Conservation (phyloP, 1,140 invertebrate species). For the Contarinia nasturtii region DNA sequence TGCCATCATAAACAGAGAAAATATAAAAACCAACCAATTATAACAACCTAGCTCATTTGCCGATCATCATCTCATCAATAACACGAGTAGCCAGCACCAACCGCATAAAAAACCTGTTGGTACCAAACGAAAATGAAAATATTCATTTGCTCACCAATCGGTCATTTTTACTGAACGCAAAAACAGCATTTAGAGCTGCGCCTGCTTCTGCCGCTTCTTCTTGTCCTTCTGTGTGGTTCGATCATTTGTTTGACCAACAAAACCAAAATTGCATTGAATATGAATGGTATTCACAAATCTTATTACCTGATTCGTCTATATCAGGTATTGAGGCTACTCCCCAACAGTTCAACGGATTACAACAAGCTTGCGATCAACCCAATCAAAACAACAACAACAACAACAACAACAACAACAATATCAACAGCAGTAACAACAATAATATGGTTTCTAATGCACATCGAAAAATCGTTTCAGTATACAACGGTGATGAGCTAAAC, state of each 20-base stretch:
- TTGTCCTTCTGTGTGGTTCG: too few relatives aligned
- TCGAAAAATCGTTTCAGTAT: too few relatives aligned
- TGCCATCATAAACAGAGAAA: slow-evolving; percentile 3
- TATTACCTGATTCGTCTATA: slow-evolving; percentile 14
- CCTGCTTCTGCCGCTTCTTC: too few relatives aligned
- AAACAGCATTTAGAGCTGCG: too few relatives aligned
- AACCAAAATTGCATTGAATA: slow-evolving; percentile 16
- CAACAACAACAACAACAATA: slow-evolving; percentile 9
- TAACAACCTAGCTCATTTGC: slow-evolving; percentile 6
- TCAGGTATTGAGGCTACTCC: background rate
- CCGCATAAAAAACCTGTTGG: background rate
- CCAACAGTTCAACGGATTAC: too few relatives aligned
- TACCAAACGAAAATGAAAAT: too few relatives aligned
- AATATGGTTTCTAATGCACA: background rate
- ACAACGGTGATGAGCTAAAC: too few relatives aligned
- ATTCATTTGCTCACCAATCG: too few relatives aligned
- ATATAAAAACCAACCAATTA: slow-evolving; percentile 3
- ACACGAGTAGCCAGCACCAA: slow-evolving; percentile 1
- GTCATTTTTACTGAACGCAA: too few relatives aligned
- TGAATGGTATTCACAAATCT: slow-evolving; percentile 21
- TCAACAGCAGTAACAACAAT: slow-evolving; percentile 12
- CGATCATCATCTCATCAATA: slow-evolving; percentile 3
- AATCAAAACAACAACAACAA: too few relatives aligned
- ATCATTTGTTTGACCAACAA: too few relatives aligned
- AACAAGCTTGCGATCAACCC: too few relatives aligned